These are phyloP conservation scores for Phalacrocorax carbo DNA, from an alignment of 2,113 vertebrate genomes.

Conservation along the genomic window DNA sequence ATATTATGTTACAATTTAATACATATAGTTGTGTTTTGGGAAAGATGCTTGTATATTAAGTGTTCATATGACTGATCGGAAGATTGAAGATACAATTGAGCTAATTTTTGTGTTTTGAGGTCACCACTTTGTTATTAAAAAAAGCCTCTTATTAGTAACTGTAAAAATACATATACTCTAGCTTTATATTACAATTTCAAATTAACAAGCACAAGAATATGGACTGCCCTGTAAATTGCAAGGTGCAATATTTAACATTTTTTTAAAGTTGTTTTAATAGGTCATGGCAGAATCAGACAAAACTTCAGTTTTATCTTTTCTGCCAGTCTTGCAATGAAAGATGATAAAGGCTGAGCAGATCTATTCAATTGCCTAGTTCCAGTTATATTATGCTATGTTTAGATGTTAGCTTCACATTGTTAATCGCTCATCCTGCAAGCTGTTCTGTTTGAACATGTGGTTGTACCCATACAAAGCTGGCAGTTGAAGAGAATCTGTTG, in stretches of 20 bases:
- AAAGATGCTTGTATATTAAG: background rate
- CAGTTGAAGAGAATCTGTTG: background rate
- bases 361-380: background rate
- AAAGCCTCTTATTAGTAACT: background rate
- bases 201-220: background rate
- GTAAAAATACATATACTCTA: background rate
- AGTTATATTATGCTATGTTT: background rate
- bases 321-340: background rate
- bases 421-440: background rate
- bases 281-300: background rate
- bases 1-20: background rate
- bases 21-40: background rate
- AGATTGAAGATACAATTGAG: accelerated
- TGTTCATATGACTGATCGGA: background rate
- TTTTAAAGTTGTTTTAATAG: background rate
- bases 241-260: background rate
- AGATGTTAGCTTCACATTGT: background rate
- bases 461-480: background rate
- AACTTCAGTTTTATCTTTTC: background rate
- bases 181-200: background rate
- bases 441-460: background rate
- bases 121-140: background rate
- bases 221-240: background rate
- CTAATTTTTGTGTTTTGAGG: background rate
- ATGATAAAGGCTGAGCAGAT: background rate